phyloP scores from a whole-genome alignment of 2,888 invertebrate genomes.

The Norana najaformis region DNA sequence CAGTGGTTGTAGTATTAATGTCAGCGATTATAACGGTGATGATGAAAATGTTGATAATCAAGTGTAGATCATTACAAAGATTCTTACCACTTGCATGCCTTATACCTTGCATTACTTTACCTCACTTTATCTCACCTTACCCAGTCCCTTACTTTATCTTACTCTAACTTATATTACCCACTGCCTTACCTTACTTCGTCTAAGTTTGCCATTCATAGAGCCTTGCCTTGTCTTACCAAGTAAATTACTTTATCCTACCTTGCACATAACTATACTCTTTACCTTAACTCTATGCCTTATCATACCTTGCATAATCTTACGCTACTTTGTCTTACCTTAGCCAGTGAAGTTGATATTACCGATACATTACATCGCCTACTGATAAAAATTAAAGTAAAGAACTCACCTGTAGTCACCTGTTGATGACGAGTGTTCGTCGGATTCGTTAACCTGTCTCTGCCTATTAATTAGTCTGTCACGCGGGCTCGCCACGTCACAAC shows the following conservation, averaged over 20 bases:
- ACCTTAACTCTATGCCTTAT: no score
- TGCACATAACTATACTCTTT: no score
- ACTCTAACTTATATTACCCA: no score
- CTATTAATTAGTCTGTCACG: background rate
- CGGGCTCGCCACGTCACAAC: background rate
- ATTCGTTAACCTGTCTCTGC: background rate
- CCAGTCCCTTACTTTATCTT: no score
- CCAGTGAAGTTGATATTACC: background rate
- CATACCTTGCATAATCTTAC: background rate
- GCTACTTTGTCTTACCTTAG: background rate
- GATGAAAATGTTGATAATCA: no score
- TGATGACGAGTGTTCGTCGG: background rate
- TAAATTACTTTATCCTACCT: background rate
- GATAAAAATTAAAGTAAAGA: background rate
- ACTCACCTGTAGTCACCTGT: background rate
- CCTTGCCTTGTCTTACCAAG: background rate
- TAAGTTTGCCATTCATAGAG: background rate
- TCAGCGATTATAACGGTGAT: no score
- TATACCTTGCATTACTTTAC: no score
- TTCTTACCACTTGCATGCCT: no score
- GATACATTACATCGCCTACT: background rate
- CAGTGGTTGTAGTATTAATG: no score
- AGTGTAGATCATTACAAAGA: no score
- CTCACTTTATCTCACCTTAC: no score
- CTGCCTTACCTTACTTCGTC: background rate